phyloP scores from a whole-genome alignment of 2,888 invertebrate genomes.

The Callosobruchus maculatus region DNA sequence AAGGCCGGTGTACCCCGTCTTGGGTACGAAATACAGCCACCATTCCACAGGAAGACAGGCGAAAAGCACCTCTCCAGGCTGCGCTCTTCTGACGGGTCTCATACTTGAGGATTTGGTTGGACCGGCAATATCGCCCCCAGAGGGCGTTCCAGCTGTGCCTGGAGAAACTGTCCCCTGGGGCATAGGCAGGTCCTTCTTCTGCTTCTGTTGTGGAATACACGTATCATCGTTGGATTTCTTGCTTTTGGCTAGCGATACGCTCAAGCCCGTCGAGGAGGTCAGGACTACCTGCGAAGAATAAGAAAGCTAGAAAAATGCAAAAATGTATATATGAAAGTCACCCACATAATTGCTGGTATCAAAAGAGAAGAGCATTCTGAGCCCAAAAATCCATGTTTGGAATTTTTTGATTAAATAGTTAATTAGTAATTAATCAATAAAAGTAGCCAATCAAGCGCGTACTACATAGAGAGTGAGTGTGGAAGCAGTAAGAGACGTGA shows the following conservation, averaged over 20 bases:
- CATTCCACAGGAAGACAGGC: constrained; percentile 92
- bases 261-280: constrained; percentile 11
- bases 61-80: constrained; percentile 76
- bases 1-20: constrained; percentile 88
- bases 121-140: neutral
- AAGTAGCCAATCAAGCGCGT: no score
- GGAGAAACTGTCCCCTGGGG: neutral
- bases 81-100: constrained; percentile 54
- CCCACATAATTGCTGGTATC: no score
- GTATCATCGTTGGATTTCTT: neutral
- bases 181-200: neutral
- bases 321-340: no score
- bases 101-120: neutral
- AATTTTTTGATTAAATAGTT: no score
- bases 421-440: no score
- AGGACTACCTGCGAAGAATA: constrained; percentile 5
- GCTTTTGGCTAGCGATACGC: constrained; percentile 2
- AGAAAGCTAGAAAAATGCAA: no score
- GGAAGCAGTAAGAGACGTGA: no score
- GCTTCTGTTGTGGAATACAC: neutral
- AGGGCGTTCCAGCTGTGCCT: neutral
- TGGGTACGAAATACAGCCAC: constrained; percentile 90
- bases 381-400: no score
- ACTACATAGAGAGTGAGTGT: no score
- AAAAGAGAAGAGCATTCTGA: no score